These are phyloP conservation scores for Rhinogobius similis DNA, from an alignment of 2,113 vertebrate genomes.

Conservation along the genomic window DNA sequence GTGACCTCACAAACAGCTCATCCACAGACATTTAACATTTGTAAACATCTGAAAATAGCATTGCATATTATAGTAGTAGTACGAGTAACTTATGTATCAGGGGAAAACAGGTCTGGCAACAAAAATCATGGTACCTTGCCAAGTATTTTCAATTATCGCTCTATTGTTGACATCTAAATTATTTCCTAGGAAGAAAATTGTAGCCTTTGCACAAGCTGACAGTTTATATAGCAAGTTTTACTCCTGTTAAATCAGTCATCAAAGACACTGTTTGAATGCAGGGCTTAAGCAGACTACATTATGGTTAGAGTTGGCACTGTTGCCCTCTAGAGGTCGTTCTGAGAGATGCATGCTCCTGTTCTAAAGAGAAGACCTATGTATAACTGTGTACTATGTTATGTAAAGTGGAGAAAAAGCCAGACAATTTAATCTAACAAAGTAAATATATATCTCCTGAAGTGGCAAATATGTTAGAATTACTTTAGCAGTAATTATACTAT, in stretches of 20 bases:
- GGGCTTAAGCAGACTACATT: background rate
- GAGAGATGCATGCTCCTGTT: background rate
- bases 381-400: too few species aligned
- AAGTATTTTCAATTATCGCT: conserved; percentile 10
- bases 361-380: background rate
- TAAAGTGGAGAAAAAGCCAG: too few species aligned
- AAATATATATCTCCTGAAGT: too few species aligned
- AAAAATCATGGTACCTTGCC: background rate
- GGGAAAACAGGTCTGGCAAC: conserved; percentile 18
- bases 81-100: background rate
- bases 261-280: background rate
- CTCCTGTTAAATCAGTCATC: background rate
- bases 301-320: background rate
- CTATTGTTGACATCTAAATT: background rate
- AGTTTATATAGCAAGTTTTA: background rate
- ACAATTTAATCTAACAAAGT: too few species aligned
- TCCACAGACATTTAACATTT: background rate
- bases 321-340: conserved; percentile 29
- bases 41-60: background rate
- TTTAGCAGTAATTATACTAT: too few species aligned
- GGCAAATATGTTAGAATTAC: too few species aligned
- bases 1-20: background rate
- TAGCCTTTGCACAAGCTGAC: background rate
- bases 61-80: background rate
- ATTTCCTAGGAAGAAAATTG: background rate